Base-by-base conservation (phyloP, 2,113 vertebrate species). In the Trogon melanurus region DNA sequence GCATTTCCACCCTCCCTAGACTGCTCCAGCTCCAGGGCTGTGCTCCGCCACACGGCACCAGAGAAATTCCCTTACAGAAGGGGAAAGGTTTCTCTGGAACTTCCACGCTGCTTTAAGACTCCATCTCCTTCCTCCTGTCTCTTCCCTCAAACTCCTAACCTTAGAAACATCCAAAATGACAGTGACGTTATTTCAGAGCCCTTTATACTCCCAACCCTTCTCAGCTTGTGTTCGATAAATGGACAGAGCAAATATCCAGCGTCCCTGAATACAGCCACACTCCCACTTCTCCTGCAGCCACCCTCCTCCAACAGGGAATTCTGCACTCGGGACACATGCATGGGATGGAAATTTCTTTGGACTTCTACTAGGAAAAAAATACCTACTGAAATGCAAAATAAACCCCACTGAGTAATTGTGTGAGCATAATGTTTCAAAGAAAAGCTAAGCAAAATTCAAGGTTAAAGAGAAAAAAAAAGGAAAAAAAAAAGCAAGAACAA, bases 141-240 rank as follows among this genome's bases (percentile, higher is more conserved):
- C 38, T 45, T 61, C 25, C 41, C 62, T 51, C 51, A 60, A 36
- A 61, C 9, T 64, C 29, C 41, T 36, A 20, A 6, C 41, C 47
- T 47, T 48, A 29, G 9, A 62, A 48, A 69, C 5, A 45, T 47
- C n/a, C 3, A 6, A 60, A 47, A 19, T 3, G 16, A 30, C 27
- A 58, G 26, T 1, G 6, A 34, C 13, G 4, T 22, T 12, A 60
- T 36, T 23, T 41, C 75, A 51, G 10, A 74, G 38, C 30, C n/a
- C 66, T 74, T 18, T 32, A 26, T 5, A 30, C 9, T 11, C 34
- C 25, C 16, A 25, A 2, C 9, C 10, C 4, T 26, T n/a, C 66
- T 41, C 45, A 17, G 22, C 14, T 47, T 11, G 9, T 1, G 0
- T 1, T 19, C 64, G 26, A 12, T 32, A 66, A 50, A 58, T 5